Base-by-base conservation (phyloP, 2,113 vertebrate species). In the Takifugu flavidus region DNA sequence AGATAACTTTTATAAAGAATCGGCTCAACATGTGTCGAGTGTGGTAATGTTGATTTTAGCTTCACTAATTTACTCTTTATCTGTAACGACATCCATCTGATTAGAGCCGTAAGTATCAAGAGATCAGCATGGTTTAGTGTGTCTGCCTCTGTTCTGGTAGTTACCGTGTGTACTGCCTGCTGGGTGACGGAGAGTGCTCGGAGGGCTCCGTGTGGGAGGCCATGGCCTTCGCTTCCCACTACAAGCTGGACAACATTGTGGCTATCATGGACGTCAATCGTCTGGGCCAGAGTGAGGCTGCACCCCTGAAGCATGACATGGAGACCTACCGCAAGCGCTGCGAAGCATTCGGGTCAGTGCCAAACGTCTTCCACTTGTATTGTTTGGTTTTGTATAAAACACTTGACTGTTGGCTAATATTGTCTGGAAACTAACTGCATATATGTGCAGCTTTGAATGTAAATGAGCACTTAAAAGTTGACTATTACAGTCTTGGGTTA, bases 151-250 rank as follows among this genome's bases (percentile, higher is more conserved):
- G 15, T 70, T 7, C 52, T 14, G 59, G n/a, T 54, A 96, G 94
- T 69, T 95, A 95, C 67, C 91, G 93, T 6, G 93, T 95, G 0
- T 96, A 90, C 75, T 96, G 94, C 86, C 75, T 95, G 72, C 0
- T 96, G 82, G 92, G 93, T 46, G 91, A 94, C 52, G 88, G 92
- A 0, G 93, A 96, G 70, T 90, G 88, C 34, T 92, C 93, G 0
- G 94, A 94, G 74, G 94, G 93, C 14, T 90, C 92, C 0, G 91
- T 96, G 51, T 96, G 94, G 94, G 93, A 96, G 81, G 93, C 93
- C 29, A 90, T 96, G 90, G 92, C 94, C 45, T 96, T 95, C 42
- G 94, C 91, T 0, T 92, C 93, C 43, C 52, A 92, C 84, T 94
- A 96, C 74, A 44, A 77, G 56, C 77, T 96, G 79, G 92, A 95